phyloP scores from a whole-genome alignment of 2,888 invertebrate species.

The Agrotis puta region DNA sequence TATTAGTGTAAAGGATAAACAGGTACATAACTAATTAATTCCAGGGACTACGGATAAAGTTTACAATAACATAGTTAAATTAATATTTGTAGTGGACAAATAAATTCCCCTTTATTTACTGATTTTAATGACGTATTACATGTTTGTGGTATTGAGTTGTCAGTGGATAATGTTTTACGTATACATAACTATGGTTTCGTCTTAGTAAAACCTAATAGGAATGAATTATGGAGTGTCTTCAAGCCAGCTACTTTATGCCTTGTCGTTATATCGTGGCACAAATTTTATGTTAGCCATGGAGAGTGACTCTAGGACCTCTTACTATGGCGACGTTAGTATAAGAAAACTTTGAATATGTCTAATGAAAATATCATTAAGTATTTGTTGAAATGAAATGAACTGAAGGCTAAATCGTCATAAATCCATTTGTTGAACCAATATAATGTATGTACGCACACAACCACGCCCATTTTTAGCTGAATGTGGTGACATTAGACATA shows the following conservation, averaged over 20 bases:
- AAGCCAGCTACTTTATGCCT: background rate
- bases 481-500: background rate
- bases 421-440: background rate
- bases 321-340: no score
- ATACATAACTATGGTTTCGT: background rate
- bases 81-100: conserved; percentile 17
- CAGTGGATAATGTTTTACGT: background rate
- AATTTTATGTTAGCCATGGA: background rate
- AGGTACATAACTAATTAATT: conserved; percentile 32
- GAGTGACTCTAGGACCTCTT: no score
- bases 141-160: conserved; percentile 1
- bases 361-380: no score
- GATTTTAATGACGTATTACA: conserved; percentile 26
- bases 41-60: conserved; percentile 18
- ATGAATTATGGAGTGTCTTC: background rate
- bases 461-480: background rate
- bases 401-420: background rate
- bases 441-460: no score
- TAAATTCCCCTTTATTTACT: conserved; percentile 15
- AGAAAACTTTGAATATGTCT: no score
- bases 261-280: background rate
- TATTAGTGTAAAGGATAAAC: conserved; percentile 29
- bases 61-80: conserved; percentile 13
- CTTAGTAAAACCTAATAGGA: background rate
- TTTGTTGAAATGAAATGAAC: no score